Base-by-base conservation (phyloP, 2,888 invertebrate species). In the Phasia obesa region DNA sequence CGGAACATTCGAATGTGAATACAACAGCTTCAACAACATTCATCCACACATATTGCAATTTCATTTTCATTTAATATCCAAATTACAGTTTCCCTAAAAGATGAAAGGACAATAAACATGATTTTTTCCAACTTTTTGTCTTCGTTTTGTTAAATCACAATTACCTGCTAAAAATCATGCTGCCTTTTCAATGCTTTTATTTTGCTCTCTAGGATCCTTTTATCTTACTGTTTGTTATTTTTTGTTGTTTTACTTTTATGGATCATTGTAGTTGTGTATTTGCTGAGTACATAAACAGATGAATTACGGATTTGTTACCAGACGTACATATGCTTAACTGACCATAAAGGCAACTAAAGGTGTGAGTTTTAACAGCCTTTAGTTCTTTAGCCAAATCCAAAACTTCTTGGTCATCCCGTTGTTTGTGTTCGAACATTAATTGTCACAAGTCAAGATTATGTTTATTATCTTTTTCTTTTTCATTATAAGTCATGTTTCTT, bases 141-240 rank as follows among this genome's bases (percentile, higher is more conserved):
- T 65, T 62, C 13, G 60, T 73, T 65, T 80, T 70, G 31, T 60
- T 57, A 82, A 77, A 70, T 85, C 79, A 84, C 85, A 85, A 85
- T 85, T 85, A 84, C 84, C 83, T 86, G 85, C 81, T 84, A 85
- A 84, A 85, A 67, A 55, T 74, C 84, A 84, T 83, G 85, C 85
- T 84, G 85, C 83, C 75, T 85, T 77, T 85, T 75, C 21, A 84
- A 81, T 51, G 62, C 73, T 79, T 74, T 76, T 74, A 70, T 74
- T 47, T 49, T 64, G 15, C n/a, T n/a, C 19, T 27, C 19, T n/a
- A 27, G 44, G 15, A 64, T 9, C 1, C 7, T 60, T 11, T 15
- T 60, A 23, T 23, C 23, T 51, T 59, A 0, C 6, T n/a, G 11
- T 17, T 47, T 47, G 6, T 38, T 59, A 15, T 47, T 64, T 11